These are phyloP conservation scores for Palaemon carinicauda DNA, from an alignment of 1,140 invertebrate genomes.

Conservation along the genomic window DNA sequence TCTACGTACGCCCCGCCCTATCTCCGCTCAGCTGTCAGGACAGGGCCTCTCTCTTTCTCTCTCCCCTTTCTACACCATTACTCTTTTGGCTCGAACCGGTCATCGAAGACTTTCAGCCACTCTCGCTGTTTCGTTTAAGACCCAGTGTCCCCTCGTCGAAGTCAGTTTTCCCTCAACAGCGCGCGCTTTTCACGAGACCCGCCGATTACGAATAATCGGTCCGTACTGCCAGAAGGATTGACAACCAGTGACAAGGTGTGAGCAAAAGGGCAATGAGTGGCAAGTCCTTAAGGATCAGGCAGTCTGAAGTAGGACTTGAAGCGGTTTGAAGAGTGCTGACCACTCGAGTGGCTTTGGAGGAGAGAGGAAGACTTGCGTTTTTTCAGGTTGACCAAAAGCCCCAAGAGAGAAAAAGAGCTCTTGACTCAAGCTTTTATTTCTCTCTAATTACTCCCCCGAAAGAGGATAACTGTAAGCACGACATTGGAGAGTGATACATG, in stretches of 20 bases:
- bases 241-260: neutral
- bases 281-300: slow-evolving; percentile 13
- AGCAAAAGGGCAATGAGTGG: neutral
- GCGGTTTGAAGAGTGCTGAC: slow-evolving; percentile 27
- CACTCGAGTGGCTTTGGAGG: neutral
- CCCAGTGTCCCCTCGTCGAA: neutral
- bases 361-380: neutral
- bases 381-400: neutral
- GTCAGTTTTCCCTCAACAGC: neutral
- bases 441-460: neutral
- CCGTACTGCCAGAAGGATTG: neutral
- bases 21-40: neutral
- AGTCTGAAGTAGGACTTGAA: slow-evolving; percentile 39
- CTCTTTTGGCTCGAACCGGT: neutral
- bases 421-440: neutral
- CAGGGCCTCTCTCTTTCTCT: too few species aligned
- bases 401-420: neutral
- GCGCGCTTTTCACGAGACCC: too few species aligned
- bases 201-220: neutral
- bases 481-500: slow-evolving; percentile 34
- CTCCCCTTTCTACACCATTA: neutral
- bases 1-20: neutral
- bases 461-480: neutral
- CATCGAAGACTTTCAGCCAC: neutral
- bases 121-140: neutral